Evolutionary conservation across 2,797 vertebrate genomes (phyloP).

Genomic region (Lycodopsis pacificus): DNA sequence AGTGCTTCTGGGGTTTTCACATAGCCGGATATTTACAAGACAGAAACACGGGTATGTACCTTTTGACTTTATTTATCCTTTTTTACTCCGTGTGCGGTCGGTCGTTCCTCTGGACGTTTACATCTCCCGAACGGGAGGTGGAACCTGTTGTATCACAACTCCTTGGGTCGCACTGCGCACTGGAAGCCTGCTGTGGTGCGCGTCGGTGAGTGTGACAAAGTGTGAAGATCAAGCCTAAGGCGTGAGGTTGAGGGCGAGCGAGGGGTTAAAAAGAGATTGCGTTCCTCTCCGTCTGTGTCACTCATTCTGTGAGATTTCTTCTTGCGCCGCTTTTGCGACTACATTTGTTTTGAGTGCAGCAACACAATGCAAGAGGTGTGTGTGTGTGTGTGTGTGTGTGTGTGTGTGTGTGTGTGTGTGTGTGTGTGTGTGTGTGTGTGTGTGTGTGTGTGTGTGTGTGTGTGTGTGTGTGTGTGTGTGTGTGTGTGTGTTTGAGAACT

Average conservation of each 20-base stretch:
- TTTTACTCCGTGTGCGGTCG: neutral
- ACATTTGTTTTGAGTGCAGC: slow-evolving; percentile 33
- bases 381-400: slow-evolving; percentile 18
- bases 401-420: slow-evolving; percentile 9
- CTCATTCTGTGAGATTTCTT: slow-evolving; percentile 8
- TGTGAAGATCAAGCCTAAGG: neutral
- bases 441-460: slow-evolving; percentile 22
- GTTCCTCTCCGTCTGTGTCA: neutral
- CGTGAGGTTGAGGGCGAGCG: neutral
- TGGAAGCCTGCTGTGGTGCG: slow-evolving; percentile 17
- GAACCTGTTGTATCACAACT: slow-evolving; percentile 33
- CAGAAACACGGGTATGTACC: slow-evolving; percentile 62
- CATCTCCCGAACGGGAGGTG: neutral
- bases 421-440: slow-evolving; percentile 11
- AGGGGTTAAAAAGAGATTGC: neutral
- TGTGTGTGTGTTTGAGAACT: slow-evolving; percentile 7
- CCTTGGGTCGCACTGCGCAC: neutral
- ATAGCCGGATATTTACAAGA: slow-evolving; percentile 69
- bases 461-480: slow-evolving; percentile 21
- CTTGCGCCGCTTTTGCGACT: neutral
- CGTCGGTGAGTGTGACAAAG: neutral
- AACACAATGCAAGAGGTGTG: slow-evolving; percentile 16
- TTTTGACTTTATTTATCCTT: slow-evolving; percentile 43
- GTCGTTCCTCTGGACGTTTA: neutral
- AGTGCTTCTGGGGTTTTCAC: slow-evolving; percentile 74